Evolutionary conservation across 2,888 invertebrate species (phyloP).

Genomic region (Eulithis prunata): DNA sequence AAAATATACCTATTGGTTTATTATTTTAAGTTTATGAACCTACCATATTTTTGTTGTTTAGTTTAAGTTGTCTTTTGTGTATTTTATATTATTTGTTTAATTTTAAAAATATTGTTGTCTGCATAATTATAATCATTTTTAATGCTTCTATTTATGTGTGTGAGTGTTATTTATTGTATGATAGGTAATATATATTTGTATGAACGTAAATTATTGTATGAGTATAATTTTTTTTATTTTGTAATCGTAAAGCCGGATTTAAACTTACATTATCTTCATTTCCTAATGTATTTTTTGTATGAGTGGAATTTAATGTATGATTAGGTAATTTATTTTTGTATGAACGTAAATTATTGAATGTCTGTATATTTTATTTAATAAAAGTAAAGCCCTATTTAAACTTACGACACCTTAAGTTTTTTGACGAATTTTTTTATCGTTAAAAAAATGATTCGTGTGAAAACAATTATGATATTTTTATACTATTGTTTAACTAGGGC

Average conservation of each 20-base stretch:
- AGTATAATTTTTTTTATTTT: not conserved
- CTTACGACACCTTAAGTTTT: not conserved
- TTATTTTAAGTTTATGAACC: too few relatives aligned
- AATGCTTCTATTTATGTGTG: slow-evolving; percentile 19
- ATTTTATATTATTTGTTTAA: too few relatives aligned
- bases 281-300: slow-evolving; percentile 6
- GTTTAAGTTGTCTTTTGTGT: too few relatives aligned
- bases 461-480: slow-evolving; percentile 1
- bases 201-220: slow-evolving; percentile 35
- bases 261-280: not conserved
- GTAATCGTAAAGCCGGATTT: slow-evolving; percentile 19
- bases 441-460: not conserved
- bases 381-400: slow-evolving; percentile 6
- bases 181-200: not conserved
- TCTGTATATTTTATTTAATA: slow-evolving; percentile 1
- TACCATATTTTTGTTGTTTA: too few relatives aligned
- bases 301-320: slow-evolving; percentile 37
- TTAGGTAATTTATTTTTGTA: not conserved
- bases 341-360: slow-evolving; percentile 35
- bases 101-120: not conserved
- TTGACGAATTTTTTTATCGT: not conserved
- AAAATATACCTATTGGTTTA: too few relatives aligned
- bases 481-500: slow-evolving; percentile 23
- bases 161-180: slow-evolving; percentile 39
- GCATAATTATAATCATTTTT: too few relatives aligned